Evolutionary conservation across 2,888 invertebrate genomes (phyloP).

Genomic region (Cosmopolites sordidus): DNA sequence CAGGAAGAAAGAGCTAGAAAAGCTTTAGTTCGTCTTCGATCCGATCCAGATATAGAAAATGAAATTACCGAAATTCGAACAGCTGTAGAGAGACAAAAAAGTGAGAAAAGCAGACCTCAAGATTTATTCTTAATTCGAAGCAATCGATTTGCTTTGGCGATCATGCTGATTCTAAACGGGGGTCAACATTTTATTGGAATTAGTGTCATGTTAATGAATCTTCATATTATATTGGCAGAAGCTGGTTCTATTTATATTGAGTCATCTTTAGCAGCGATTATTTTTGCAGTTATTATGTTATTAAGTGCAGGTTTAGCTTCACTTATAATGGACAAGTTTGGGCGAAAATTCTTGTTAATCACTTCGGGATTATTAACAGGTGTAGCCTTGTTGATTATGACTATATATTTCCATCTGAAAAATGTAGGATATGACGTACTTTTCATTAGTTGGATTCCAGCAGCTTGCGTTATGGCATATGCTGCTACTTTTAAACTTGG

Average conservation of each 20-base stretch:
- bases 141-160: conserved; percentile 43
- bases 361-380: conserved; percentile 41
- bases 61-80: conserved; percentile 38
- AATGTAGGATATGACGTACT: conserved; percentile 34
- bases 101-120: conserved; percentile 40
- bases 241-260: conserved; percentile 41
- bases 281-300: conserved; percentile 44
- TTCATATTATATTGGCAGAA: conserved; percentile 43
- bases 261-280: conserved; percentile 40
- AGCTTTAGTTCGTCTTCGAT: conserved; percentile 38
- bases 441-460: conserved; percentile 43
- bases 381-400: conserved; percentile 38
- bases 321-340: conserved; percentile 42
- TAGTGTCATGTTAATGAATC: conserved; percentile 47
- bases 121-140: conserved; percentile 42
- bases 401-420: conserved; percentile 43
- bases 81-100: conserved; percentile 41
- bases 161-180: conserved; percentile 44
- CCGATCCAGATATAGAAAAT: conserved; percentile 34
- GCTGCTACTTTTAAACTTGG: conserved; percentile 44
- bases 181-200: conserved; percentile 46
- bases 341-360: conserved; percentile 41
- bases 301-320: conserved; percentile 39
- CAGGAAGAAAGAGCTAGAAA: conserved; percentile 38
- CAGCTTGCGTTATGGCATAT: conserved; percentile 43